Percentiles rank a stretch among this genome's conserved stretches.
Conservation (phyloP, 2,113 vertebrate genomes). For the Poicephalus meyeri region DNA sequence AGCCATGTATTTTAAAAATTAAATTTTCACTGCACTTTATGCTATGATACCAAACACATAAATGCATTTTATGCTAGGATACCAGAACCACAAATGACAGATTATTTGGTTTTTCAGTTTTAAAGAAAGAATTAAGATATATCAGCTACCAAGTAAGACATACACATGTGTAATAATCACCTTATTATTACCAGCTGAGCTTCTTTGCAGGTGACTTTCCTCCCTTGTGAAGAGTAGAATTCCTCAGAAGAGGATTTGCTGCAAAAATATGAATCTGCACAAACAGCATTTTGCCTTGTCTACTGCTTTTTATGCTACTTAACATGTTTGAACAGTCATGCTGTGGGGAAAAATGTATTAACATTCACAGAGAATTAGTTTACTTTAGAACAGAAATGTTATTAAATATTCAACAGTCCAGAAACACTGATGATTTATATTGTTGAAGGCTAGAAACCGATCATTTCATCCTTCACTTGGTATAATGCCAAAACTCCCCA, state of each 20-base stretch:
- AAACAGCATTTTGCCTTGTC: background rate
- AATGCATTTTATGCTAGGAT: background rate
- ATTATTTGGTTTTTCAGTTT: background rate
- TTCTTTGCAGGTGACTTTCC: background rate
- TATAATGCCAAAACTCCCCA: background rate
- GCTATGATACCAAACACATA: background rate
- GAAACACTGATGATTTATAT: background rate
- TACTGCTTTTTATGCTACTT: background rate
- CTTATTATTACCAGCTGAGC: background rate
- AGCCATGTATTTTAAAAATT: background rate
- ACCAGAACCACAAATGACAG: background rate
- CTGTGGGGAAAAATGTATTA: background rate
- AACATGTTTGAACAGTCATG: background rate
- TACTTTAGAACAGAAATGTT: background rate
- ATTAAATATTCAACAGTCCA: constrained; percentile 1
- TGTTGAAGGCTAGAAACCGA: background rate
- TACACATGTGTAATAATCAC: background rate
- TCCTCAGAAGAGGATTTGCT: background rate
- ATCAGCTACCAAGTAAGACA: background rate
- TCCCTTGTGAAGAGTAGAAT: background rate
- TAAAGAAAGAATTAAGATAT: background rate
- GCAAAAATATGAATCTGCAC: background rate
- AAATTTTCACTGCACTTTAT: background rate
- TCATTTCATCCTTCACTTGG: background rate
- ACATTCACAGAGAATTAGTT: background rate